Conservation (phyloP, 2,113 vertebrate species). For the Columba janthina region DNA sequence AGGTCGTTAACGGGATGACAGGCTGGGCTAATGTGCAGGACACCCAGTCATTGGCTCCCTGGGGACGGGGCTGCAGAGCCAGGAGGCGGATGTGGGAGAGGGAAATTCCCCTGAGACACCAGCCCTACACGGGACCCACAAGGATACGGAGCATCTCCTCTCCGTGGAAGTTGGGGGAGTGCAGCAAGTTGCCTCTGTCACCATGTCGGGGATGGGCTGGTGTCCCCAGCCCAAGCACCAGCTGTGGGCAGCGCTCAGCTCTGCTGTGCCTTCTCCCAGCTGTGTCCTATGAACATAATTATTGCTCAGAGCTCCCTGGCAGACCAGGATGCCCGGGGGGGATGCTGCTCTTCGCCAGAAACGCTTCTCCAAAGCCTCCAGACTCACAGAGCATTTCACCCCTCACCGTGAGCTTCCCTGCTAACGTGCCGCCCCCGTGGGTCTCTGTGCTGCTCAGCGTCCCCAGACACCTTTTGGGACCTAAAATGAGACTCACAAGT, state of each 20-base stretch:
- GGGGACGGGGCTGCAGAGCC: neutral
- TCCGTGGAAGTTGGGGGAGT: accelerated
- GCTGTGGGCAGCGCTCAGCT: accelerated
- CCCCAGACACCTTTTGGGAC: neutral
- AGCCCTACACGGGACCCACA: accelerated
- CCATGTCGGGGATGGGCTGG: accelerated
- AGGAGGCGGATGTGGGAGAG: neutral
- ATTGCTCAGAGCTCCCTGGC: neutral
- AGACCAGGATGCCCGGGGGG: neutral
- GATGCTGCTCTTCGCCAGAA: neutral
- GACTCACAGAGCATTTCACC: neutral
- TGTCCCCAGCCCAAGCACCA: neutral
- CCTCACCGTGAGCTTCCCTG: accelerated
- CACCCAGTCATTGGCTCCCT: neutral
- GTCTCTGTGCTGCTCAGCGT: accelerated
- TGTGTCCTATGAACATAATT: accelerated
- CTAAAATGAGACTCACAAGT: too few species aligned
- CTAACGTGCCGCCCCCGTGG: accelerated
- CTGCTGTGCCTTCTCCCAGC: neutral
- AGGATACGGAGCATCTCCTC: neutral
- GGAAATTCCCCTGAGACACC: neutral
- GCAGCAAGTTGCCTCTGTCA: neutral
- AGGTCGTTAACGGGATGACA: neutral
- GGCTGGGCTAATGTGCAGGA: neutral
- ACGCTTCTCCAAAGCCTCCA: neutral